A percentile compares a stretch with the other conserved stretches of the same genome.
These are phyloP conservation scores for Apaloderma vittatum DNA, from an alignment of 2,113 vertebrate species.

Conservation along the genomic window DNA sequence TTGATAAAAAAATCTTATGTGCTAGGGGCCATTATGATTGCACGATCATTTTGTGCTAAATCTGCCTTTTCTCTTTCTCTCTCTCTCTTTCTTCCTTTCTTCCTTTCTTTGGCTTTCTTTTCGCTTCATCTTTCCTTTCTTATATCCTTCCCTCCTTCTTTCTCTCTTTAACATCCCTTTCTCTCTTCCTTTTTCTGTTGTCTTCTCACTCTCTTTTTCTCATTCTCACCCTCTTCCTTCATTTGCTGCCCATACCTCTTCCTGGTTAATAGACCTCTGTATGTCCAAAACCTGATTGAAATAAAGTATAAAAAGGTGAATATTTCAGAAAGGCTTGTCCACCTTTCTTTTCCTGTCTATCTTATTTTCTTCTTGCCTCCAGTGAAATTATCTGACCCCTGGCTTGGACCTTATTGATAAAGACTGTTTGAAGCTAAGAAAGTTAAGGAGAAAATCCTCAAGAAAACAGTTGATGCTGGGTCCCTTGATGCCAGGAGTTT, in stretches of 20 bases:
- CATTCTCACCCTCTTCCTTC: background rate
- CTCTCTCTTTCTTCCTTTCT: background rate
- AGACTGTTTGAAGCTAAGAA: background rate
- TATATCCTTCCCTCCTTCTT: background rate
- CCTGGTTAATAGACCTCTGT: background rate
- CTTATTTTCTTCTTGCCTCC: background rate
- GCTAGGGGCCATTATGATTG: background rate
- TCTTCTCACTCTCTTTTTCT: background rate
- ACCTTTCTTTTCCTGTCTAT: background rate
- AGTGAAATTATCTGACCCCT: background rate
- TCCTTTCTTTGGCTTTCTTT: background rate
- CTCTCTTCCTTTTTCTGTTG: background rate
- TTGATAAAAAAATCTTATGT: slow-evolving; percentile 30
- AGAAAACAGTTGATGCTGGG: background rate
- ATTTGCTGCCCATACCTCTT: background rate
- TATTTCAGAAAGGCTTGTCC: background rate
- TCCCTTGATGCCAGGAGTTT: background rate
- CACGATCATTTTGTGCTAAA: slow-evolving; percentile 10
- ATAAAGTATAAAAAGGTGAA: background rate
- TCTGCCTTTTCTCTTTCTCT: background rate
- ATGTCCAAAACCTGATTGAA: background rate
- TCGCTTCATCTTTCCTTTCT: background rate
- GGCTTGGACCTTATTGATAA: background rate
- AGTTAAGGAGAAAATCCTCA: background rate
- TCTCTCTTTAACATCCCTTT: background rate